phyloP scores from a whole-genome alignment of 2,797 vertebrate species.

The Strix occidentalis region DNA sequence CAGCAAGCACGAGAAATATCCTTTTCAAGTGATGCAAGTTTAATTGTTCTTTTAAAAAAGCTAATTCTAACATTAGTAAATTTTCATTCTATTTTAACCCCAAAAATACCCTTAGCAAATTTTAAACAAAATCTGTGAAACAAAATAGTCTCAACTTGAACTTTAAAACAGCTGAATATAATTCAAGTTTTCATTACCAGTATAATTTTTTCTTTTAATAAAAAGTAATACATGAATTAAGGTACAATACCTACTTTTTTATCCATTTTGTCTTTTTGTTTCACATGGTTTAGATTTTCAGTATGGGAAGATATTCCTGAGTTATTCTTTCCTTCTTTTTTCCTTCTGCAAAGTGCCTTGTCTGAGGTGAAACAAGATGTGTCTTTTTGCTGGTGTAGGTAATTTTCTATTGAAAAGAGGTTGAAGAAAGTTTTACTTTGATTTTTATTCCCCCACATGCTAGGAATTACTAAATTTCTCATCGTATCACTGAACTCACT shows the following conservation, averaged over 20 bases:
- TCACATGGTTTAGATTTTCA: neutral
- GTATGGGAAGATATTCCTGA: slow-evolving; percentile 7
- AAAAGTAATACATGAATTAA: neutral
- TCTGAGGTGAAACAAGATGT: neutral
- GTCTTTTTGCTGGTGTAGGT: slow-evolving; percentile 18
- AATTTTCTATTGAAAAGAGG: slow-evolving; percentile 41
- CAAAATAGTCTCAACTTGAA: neutral
- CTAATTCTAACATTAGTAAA: neutral
- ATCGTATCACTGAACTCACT: neutral
- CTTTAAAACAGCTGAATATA: neutral
- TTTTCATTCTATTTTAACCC: neutral
- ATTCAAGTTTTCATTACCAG: neutral
- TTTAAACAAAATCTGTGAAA: neutral
- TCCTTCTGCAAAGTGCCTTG: neutral
- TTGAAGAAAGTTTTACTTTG: neutral
- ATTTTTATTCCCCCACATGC: neutral
- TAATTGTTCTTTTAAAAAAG: neutral
- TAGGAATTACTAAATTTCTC: neutral
- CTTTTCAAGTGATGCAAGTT: neutral
- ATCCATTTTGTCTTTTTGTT: neutral
- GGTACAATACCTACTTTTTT: slow-evolving; percentile 36
- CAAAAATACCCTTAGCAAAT: neutral
- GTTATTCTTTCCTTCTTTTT: slow-evolving; percentile 34
- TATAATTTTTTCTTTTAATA: neutral
- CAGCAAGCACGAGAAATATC: neutral